Percentiles rank a stretch among this genome's conserved stretches.
Conservation (phyloP, 2,888 invertebrate genomes). For the Drosophila yooni region DNA sequence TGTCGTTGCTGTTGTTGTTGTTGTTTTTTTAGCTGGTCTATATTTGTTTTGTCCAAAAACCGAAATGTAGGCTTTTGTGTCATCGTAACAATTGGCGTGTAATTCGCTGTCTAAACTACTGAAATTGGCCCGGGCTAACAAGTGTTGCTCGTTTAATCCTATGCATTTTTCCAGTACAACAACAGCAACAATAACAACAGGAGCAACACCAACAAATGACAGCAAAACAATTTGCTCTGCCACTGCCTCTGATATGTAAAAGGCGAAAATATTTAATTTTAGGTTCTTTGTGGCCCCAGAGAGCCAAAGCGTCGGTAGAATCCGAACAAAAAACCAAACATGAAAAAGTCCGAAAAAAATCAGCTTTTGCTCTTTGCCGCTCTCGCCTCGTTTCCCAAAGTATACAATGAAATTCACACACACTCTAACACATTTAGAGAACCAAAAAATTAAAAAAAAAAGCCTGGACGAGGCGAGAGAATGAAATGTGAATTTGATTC, state of each 20-base stretch:
- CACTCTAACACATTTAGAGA: conserved; percentile 19
- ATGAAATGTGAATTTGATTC: conserved; percentile 73
- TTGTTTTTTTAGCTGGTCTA: conserved; percentile 18
- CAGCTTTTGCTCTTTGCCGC: conserved; percentile 42
- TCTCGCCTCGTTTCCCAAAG: conserved; percentile 65
- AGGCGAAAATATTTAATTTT: conserved; percentile 81
- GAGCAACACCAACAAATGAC: conserved; percentile 21
- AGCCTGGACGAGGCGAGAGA: conserved; percentile 33
- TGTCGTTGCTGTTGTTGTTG: conserved; percentile 19
- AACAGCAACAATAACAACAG: conserved; percentile 20
- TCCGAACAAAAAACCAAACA: conserved; percentile 27
- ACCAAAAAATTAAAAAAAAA: conserved; percentile 25
- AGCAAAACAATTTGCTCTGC: conserved; percentile 65
- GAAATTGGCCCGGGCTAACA: conserved; percentile 33
- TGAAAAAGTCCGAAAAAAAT: conserved; percentile 25
- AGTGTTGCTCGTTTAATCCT: conserved; percentile 17
- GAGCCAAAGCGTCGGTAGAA: conserved; percentile 48
- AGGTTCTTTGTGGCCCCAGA: conserved; percentile 73
- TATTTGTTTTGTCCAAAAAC: conserved; percentile 43
- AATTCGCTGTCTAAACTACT: conserved; percentile 17
- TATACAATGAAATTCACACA: conserved; percentile 65
- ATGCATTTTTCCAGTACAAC: conserved; percentile 35
- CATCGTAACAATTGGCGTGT: conserved; percentile 49
- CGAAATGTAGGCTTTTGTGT: conserved; percentile 75
- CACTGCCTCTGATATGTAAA: conserved; percentile 75